phyloP scores from a whole-genome alignment of 2,888 invertebrate species.

The Cheilosia impressa region DNA sequence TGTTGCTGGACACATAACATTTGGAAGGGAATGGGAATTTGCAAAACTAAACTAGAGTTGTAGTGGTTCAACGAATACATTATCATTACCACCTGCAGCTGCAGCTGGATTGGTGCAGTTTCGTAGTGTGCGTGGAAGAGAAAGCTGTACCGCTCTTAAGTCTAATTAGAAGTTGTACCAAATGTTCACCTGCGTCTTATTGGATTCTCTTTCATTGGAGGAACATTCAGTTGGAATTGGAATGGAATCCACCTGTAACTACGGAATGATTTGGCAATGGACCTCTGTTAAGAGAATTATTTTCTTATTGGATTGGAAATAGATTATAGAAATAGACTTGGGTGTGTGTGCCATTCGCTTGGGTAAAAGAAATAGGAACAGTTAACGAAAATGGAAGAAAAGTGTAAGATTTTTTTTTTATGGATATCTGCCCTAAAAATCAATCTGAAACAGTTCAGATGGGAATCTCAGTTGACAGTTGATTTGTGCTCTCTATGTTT shows the following conservation, averaged over 20 bases:
- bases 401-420: too few species aligned
- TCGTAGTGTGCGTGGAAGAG: slow-evolving; percentile 42
- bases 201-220: slow-evolving; percentile 23
- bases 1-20: background rate
- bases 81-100: background rate
- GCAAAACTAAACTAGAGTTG: background rate
- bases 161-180: background rate
- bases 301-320: background rate
- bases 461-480: too few species aligned
- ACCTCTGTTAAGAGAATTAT: slow-evolving; percentile 11
- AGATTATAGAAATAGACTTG: too few species aligned
- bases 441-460: too few species aligned
- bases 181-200: slow-evolving; percentile 31
- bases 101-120: background rate
- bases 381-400: too few species aligned
- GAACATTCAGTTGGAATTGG: slow-evolving; percentile 28
- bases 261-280: slow-evolving; percentile 57
- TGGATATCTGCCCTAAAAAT: too few species aligned
- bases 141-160: slow-evolving; percentile 47
- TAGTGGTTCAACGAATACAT: slow-evolving; percentile 27
- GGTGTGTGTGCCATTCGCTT: too few species aligned
- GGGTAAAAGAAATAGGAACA: too few species aligned
- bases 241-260: slow-evolving; percentile 73
- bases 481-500: too few species aligned
- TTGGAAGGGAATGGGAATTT: background rate